Base-by-base conservation (phyloP, 2,797 vertebrate genomes). In the Capromys pilorides region DNA sequence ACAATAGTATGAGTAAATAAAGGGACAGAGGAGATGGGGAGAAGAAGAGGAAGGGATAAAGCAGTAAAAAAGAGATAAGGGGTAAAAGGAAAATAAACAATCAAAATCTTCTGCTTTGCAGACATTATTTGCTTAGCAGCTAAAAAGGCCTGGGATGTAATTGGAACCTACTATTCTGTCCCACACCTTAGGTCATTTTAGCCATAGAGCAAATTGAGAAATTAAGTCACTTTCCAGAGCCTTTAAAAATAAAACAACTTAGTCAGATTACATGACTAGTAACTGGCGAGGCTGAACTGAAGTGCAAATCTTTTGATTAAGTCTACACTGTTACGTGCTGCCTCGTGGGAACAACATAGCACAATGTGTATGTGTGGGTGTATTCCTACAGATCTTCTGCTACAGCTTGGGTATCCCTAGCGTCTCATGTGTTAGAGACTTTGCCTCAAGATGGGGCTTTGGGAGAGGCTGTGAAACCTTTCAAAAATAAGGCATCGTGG, bases 1-100 rank as follows among this genome's bases (percentile, higher is more conserved):
- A 90, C 49, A 87, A 62, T 73, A 89, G 83, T 77, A 84, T 77
- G 62, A 94, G 82, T 57, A 96, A 95, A 93, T 16, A 91, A 33
- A 95, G 79, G 89, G 59, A 69, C 19, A 59, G 36, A 36, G 66
- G 45, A 45, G 45, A 4, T 8, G 8, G 45, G 85, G 81, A 83
- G 33, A 51, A 61, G 66, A 95, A 36, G 78, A 93, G 61, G 41
- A 62, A 94, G 54, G 77, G 28, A 79, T 31, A 82, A 67, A 69
- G 61, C 39, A 94, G 91, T 85, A 89, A 86, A 67, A 19, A 91
- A 95, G 62, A 93, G 54, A 83, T 82, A 86, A 79, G 83, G 78
- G 18, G 28, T 81, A 94, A 92, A 81, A n/a, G 28, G 22, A 81
- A 94, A 94, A 73, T 59, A 69, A 69, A 8, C 16, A 81, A 78